These are phyloP conservation scores for Arizona elegans DNA, from an alignment of 2,113 vertebrate genomes.

Conservation along the genomic window DNA sequence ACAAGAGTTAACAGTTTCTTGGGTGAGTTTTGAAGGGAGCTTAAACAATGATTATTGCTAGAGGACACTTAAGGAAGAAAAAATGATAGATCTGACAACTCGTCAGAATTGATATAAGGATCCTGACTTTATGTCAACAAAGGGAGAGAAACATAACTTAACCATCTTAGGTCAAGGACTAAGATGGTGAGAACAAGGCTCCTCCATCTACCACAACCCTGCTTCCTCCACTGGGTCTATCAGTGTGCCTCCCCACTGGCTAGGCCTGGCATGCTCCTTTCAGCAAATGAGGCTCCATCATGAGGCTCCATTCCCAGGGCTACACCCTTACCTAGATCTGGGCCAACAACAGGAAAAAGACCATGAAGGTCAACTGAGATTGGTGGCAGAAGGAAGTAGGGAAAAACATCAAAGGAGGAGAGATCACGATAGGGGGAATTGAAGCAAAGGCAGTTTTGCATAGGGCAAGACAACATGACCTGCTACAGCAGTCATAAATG, in stretches of 20 bases:
- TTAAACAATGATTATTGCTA: not conserved
- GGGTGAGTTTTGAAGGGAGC: not conserved
- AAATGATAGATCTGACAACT: not conserved
- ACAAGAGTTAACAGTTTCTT: not conserved
- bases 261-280: not conserved
- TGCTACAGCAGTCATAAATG: no score
- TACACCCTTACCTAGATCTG: no score
- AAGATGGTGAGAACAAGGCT: not conserved
- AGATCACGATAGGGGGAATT: no score
- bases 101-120: not conserved
- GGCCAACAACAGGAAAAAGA: no score
- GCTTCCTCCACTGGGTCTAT: not conserved
- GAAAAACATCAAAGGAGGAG: no score
- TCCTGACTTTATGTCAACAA: not conserved
- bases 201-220: not conserved
- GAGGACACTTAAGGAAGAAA: not conserved
- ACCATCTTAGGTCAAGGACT: not conserved
- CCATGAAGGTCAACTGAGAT: no score
- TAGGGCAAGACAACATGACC: no score
- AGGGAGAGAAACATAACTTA: not conserved
- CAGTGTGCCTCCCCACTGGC: not conserved
- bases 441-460: no score
- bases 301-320: no score
- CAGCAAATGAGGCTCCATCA: no score
- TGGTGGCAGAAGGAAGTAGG: no score